phyloP scores from a whole-genome alignment of 2,888 invertebrate genomes.

The Protula sp. region DNA sequence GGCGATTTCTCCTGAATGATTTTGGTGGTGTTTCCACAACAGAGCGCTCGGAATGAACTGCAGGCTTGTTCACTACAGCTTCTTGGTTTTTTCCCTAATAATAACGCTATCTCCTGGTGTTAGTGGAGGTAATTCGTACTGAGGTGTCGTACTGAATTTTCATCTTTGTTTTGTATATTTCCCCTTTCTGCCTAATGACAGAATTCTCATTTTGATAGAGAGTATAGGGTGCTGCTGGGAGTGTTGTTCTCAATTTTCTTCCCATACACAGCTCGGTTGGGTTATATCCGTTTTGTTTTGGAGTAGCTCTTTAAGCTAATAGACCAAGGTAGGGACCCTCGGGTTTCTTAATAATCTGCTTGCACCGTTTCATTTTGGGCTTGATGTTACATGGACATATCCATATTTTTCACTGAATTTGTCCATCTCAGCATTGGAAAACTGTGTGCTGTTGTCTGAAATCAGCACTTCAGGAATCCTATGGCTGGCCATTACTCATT shows the following conservation, averaged over 20 bases:
- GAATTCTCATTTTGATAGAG: no score
- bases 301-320: not conserved
- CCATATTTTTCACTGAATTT: not conserved
- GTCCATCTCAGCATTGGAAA: not conserved
- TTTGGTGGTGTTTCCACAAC: no score
- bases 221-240: no score
- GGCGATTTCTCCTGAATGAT: no score
- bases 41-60: no score
- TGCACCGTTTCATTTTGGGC: not conserved
- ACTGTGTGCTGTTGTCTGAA: not conserved
- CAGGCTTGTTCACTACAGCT: no score
- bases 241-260: not conserved
- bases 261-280: not conserved
- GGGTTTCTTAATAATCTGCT: not conserved
- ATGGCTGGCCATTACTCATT: not conserved
- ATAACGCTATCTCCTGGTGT: no score
- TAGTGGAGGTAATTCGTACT: no score
- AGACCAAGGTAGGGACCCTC: not conserved
- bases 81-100: no score
- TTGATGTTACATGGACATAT: not conserved
- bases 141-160: no score
- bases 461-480: not conserved
- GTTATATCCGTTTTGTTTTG: not conserved
- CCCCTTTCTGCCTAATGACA: no score
- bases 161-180: no score